Conservation (phyloP, 2,797 vertebrate genomes). For the Mionectes olivaceus region DNA sequence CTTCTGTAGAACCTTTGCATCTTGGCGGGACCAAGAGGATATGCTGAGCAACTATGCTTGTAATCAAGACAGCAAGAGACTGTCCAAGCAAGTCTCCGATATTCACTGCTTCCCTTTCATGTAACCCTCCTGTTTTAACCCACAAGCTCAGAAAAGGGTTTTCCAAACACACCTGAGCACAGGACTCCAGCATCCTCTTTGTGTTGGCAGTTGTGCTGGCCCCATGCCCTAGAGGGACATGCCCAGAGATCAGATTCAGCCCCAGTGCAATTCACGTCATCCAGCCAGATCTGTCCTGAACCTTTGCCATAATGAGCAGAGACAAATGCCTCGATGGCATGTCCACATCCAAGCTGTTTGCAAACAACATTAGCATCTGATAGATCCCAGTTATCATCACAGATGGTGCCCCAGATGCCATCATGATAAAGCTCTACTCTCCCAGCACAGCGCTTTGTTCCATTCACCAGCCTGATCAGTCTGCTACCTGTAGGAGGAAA, state of each 20-base stretch:
- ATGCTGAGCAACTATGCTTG: neutral
- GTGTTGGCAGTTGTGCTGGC: conserved; percentile 63
- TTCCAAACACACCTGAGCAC: conserved; percentile 67
- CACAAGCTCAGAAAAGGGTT: neutral
- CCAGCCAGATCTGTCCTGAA: conserved; percentile 68
- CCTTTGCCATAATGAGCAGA: conserved; percentile 52
- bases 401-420: conserved; percentile 73
- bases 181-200: conserved; percentile 74
- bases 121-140: neutral
- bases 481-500: conserved; percentile 43
- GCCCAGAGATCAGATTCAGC: conserved; percentile 61
- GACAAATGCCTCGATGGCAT: neutral
- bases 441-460: conserved; percentile 53
- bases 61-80: neutral
- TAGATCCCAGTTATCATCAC: conserved; percentile 72
- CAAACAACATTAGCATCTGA: conserved; percentile 66
- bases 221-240: conserved; percentile 46
- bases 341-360: conserved; percentile 71
- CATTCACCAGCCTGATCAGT: conserved; percentile 59
- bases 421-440: conserved; percentile 69
- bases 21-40: neutral
- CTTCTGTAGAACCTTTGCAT: neutral
- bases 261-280: conserved; percentile 51
- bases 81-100: neutral
- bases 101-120: neutral